Evolutionary conservation across 2,797 vertebrate genomes (phyloP), one percentile per base, ranked within the genome.

Genomic region (Heteromormyrus szaboi): DNA sequence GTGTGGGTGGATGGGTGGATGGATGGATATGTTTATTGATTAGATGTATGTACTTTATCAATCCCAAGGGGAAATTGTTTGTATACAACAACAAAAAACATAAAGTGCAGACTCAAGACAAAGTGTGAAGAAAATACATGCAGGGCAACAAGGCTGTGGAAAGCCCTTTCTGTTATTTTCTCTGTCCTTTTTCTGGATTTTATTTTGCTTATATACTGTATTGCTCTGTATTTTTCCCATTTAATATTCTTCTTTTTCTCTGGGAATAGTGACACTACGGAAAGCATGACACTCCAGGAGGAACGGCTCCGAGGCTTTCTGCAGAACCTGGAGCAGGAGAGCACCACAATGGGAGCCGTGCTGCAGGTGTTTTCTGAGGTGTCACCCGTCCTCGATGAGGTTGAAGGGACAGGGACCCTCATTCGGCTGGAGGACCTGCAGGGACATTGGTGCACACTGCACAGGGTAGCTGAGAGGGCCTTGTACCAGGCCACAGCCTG

Each of bases 381-480:
- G 51, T 96, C 96, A 0, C 88, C 89, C 7, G 94, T 93, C 76
- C 89, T 98, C 92, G 95, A 93, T 0, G 92, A 94, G 9, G 94
- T 95, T 85, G 98, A 98, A 88, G 96, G 95, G 88, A 96, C 96
- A 22, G 93, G 97, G n/a, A 92, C 94, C 0, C 95, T 96, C 11
- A 96, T 95, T 89, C 97, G 97, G 25, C 93, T 98, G 41, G 95
- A 93, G 90, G 95, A 96, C 2, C 93, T 98, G 84, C 96, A 97
- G 89, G 94, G 94, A 25, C 93, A 95, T 87, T 98, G 97, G 97
- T 95, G 95, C 87, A 95, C 95, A 37, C 89, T 96, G 50, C 95
- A 97, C 33, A 93, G 92, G 2, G 91, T 93, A 2, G 93, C 96
- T 87, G 95, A 95, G 85, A 96, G 94, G 93, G 96, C 95, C 87